Evolutionary conservation across 2,797 vertebrate species (phyloP), one percentile per base, ranked within the genome.

Genomic region (Menidia menidia): DNA sequence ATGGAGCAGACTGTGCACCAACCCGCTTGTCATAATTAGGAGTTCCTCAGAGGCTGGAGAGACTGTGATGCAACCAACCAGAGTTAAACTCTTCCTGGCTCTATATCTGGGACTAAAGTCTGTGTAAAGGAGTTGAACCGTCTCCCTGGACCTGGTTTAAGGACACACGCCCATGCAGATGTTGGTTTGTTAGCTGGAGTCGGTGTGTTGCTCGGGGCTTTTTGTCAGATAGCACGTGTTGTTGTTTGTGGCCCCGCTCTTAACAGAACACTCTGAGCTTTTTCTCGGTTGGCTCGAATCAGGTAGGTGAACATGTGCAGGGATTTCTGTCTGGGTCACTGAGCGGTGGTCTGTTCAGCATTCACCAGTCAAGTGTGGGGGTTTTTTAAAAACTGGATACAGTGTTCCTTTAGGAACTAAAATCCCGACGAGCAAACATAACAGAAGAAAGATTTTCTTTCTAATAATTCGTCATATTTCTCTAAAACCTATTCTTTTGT

Each of bases 11-110:
- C 60, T 75, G 19, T 51, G 11, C 19, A 13, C 18, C 48, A 10
- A 30, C 18, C 13, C 19, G 3, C 19, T 51, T 6, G 56, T 82
- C 58, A 80, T 77, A 84, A 87, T 86, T 83, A 85, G 68, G 44
- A 62, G 52, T 74, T 64, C 80, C 78, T 68, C 35, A 8, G 82
- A 77, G 77, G 80, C n/a, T 51, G 31, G 52, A 63, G 16, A 18
- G 35, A 75, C 56, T 51, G 61, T 39, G 58, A 18, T 6, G 18
- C 45, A 18, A 54, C 64, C 60, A 30, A 15, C 48, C 50, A 45
- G 5, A 12, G 60, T 55, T 44, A 64, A 62, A 77, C 25, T n/a
- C 35, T 50, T 64, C 45, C 33, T 9, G 4, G 19, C 6, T 50
- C n/a, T 39, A 30, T 72, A 45, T 19, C 10, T 7, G 47, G 42